A percentile compares a stretch with the other conserved stretches of the same genome.
Conservation (phyloP, 2,888 invertebrate species). For the Petrolisthes manimaculis region DNA sequence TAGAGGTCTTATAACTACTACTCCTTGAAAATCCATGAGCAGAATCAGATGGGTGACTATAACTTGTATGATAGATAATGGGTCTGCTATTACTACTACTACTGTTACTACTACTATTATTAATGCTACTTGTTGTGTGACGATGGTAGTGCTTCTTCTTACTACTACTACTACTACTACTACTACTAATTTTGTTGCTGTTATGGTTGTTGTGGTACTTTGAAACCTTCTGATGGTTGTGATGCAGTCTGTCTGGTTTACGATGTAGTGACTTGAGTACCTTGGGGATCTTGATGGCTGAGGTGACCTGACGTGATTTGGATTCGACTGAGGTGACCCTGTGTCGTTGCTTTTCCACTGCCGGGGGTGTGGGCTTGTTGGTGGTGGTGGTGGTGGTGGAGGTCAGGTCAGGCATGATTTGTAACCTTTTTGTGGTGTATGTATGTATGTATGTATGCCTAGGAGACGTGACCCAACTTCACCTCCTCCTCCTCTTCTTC, state of each 20-base stretch:
- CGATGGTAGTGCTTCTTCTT: neutral
- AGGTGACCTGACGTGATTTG: neutral
- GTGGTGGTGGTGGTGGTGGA: neutral
- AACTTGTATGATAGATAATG: too few species aligned
- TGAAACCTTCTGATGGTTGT: neutral
- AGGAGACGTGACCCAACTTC: neutral
- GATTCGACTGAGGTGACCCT: neutral
- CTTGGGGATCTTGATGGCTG: neutral
- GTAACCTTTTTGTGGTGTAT: neutral
- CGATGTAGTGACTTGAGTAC: neutral
- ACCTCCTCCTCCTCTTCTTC: neutral
- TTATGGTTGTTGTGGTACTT: neutral
- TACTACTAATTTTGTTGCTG: neutral
- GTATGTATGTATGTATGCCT: neutral
- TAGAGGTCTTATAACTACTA: neutral
- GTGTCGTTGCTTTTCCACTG: neutral
- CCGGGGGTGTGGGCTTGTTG: neutral
- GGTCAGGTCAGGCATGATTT: conserved; percentile 6
- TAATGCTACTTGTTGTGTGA: neutral
- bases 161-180: neutral
- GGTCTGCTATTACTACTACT: too few species aligned
- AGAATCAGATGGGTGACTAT: too few species aligned
- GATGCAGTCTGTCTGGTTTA: neutral
- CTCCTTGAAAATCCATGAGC: too few species aligned
- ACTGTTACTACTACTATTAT: too few species aligned